Evolutionary conservation across 2,113 vertebrate genomes (phyloP), one percentile per base, ranked within the genome.

Genomic region (Prinia subflava): DNA sequence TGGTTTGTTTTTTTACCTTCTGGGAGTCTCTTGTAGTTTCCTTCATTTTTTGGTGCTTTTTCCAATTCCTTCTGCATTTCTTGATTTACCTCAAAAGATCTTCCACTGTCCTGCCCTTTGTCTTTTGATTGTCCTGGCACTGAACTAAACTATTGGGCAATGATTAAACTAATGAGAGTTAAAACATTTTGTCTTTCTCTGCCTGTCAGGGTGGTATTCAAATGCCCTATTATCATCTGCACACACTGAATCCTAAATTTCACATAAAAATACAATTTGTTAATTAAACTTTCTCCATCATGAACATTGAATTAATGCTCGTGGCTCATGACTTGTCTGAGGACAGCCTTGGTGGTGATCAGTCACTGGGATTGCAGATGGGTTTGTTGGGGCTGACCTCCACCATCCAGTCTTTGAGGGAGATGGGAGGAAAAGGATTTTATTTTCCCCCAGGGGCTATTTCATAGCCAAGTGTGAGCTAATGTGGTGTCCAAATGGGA

Each of bases 161-260:
- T 69, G 63, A 88, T 88, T 86, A 79, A 93, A 69, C 67, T 83
- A 88, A 93, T 62, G 25, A 57, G 42, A 86, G 10, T 80, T 73
- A 65, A 90, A 90, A 82, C 63, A 90, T 87, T 92, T 94, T 59
- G 37, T 73, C 75, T 90, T 85, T 84, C 52, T 60, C 52, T 94
- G 67, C 46, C 85, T 86, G 59, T 14, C 59, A 86, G 67, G 28
- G 30, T 90, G 63, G 23, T 64, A 39, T 92, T 88, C 53, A 64
- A 73, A 46, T 39, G 71, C 57, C 5, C 0, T 37, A n/a, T 80
- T 76, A 83, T 67, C 85, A 65, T 83, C 59, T 77, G 60, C 90
- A 87, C 52, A 25, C 44, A 27, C 27, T 49, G 92, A 90, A 92
- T 92, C 53, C 10, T 75, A 67, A 80, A 92, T 90, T 88, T 73